A percentile compares a stretch with the other conserved stretches of the same genome.
phyloP scores from a whole-genome alignment of 2,888 invertebrate genomes.

The Salticus scenicus region DNA sequence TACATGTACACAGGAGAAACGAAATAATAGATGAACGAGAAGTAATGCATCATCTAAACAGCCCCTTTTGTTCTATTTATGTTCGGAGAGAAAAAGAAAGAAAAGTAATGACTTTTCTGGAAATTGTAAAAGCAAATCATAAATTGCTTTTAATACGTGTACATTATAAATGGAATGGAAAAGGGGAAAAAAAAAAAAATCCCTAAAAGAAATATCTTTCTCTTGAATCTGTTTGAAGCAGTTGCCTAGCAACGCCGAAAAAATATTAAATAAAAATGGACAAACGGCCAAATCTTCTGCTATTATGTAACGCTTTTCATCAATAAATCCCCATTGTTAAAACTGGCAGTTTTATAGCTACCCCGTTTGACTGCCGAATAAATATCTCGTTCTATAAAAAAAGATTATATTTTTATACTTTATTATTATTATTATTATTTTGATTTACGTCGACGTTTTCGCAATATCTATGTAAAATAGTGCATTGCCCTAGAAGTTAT shows the following conservation, averaged over 20 bases:
- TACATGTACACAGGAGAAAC: slow-evolving; percentile 1
- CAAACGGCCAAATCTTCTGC: slow-evolving; percentile 64
- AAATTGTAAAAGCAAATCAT: slow-evolving; percentile 69
- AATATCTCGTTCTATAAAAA: slow-evolving; percentile 67
- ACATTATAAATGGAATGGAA: slow-evolving; percentile 55
- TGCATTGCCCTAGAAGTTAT: slow-evolving; percentile 24
- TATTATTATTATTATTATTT: slow-evolving; percentile 65
- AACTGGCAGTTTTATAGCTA: slow-evolving; percentile 65
- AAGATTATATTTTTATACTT: slow-evolving; percentile 66
- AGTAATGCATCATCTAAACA: slow-evolving; percentile 52
- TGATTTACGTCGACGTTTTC: slow-evolving; percentile 48
- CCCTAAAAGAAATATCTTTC: slow-evolving; percentile 39
- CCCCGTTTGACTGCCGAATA: slow-evolving; percentile 51
- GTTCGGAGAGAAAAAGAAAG: slow-evolving; percentile 27
- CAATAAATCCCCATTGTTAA: slow-evolving; percentile 69
- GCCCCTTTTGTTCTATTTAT: slow-evolving; percentile 61
- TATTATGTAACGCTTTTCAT: slow-evolving; percentile 68
- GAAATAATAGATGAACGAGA: slow-evolving; percentile 65
- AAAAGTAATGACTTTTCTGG: slow-evolving; percentile 28
- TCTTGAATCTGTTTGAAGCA: slow-evolving; percentile 61
- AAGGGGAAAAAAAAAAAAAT: slow-evolving; percentile 15
- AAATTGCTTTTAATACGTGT: slow-evolving; percentile 67
- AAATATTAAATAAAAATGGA: slow-evolving; percentile 55
- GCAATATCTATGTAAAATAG: slow-evolving; percentile 67
- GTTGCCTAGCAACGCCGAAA: slow-evolving; percentile 50